These are phyloP conservation scores for Drosophila bifasciata DNA, from an alignment of 1,140 invertebrate species.

Conservation along the genomic window DNA sequence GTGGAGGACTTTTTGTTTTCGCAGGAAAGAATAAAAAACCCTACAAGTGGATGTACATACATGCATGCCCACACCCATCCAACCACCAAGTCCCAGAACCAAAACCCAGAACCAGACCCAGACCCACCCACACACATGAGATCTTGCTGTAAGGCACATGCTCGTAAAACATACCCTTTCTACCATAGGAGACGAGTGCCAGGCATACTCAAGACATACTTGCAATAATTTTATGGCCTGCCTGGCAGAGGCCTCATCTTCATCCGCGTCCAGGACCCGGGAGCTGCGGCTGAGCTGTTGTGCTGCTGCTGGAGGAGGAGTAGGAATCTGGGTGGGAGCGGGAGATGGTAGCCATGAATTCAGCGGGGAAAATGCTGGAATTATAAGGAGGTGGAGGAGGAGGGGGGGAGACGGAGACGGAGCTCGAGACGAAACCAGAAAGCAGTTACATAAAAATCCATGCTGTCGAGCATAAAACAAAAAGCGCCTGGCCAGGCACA, in stretches of 20 bases:
- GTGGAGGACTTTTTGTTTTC: conserved; percentile 76
- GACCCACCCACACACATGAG: conserved; percentile 41
- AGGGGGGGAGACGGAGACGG: conserved; percentile 32
- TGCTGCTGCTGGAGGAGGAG: conserved; percentile 16
- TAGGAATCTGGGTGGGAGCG: conserved; percentile 1
- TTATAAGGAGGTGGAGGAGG: conserved; percentile 31
- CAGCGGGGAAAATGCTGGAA: conserved; percentile 60
- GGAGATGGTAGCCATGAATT: conserved; percentile 67
- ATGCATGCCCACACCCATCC: conserved; percentile 32
- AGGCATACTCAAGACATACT: conserved; percentile 80
- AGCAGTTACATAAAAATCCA: conserved; percentile 81
- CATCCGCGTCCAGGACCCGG: conserved; percentile 24
- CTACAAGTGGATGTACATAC: conserved; percentile 73
- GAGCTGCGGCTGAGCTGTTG: conserved; percentile 15
- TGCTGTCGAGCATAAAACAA: conserved; percentile 80
- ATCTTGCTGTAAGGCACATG: conserved; percentile 63
- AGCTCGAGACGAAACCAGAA: conserved; percentile 68
- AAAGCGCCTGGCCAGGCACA: conserved; percentile 72
- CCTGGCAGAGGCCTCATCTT: conserved; percentile 64
- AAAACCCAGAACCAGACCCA: conserved; percentile 1
- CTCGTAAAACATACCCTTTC: conserved; percentile 78
- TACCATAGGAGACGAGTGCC: conserved; percentile 67
- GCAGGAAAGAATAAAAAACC: conserved; percentile 75
- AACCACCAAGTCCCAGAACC: background rate
- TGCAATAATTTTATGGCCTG: conserved; percentile 81